Base-by-base conservation (phyloP, 2,888 invertebrate species). In the Diachrysia chrysitis region DNA sequence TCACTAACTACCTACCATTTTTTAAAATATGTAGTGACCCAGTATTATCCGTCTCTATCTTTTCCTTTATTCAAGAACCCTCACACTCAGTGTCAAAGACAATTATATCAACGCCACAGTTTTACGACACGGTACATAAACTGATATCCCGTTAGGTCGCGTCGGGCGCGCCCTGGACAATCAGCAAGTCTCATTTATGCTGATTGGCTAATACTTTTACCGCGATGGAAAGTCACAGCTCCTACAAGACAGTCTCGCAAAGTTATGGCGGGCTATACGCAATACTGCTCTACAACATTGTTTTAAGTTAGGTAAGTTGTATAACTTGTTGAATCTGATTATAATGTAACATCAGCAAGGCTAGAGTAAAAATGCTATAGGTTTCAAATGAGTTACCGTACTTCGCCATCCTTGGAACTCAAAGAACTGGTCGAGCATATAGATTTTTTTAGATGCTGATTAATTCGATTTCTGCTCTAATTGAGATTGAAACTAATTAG, bases 161-260 rank as follows among this genome's bases (percentile, higher is more conserved):
- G 46, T 7, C 10, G 48, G 48, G 48, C 48, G 48, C 48, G 19
- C 19, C 46, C 48, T 19, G 48, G 48, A 48, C 48, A 48, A 48
- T 48, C 48, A 48, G 48, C 48, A 12, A 48, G 48, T 48, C 48
- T 48, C 19, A 48, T 48, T 48, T 48, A 48, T 48, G 48, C 19
- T 48, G 48, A 48, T 48, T 48, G 48, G 48, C 42, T 48, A 48
- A 48, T 48, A 10, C 48, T 48, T 48, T 48, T 48, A 48, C 48
- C 19, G 19, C 19, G 19, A 6, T 42, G 42, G 42, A n/a, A 42
- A 42, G n/a, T 42, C 42, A 42, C 42, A 42, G 42, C 42, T 37
- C 37, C 37, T 42, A 42, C 42, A 48, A 19, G 19, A 12, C 19
- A 3, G 5, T 5, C 25, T 17, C 19, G 19, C 7, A 19, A 19